Conservation (phyloP, 2,113 vertebrate species). For the Gambusia holbrooki region DNA sequence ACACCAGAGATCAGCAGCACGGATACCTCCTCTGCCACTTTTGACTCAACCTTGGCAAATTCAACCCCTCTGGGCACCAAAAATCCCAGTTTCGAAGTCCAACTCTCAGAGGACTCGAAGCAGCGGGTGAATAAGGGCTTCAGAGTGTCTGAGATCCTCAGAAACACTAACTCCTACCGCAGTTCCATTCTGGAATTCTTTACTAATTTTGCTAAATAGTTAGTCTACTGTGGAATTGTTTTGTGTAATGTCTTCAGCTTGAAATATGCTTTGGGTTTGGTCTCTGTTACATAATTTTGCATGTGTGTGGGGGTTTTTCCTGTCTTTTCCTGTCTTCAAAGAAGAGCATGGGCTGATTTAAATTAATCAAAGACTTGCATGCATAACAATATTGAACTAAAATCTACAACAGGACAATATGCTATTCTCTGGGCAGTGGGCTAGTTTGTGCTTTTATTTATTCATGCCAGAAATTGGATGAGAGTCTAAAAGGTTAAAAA, state of each 20-base stretch:
- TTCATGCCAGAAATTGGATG: slow-evolving; percentile 33
- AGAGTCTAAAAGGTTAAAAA: slow-evolving; percentile 29
- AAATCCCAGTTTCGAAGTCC: slow-evolving; percentile 84
- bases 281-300: slow-evolving; percentile 34
- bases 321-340: slow-evolving; percentile 52
- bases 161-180: slow-evolving; percentile 70
- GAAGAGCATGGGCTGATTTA: slow-evolving; percentile 39
- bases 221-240: slow-evolving; percentile 27
- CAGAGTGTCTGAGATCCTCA: slow-evolving; percentile 85
- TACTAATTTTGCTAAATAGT: slow-evolving; percentile 78
- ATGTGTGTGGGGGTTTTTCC: neutral
- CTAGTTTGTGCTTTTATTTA: slow-evolving; percentile 34
- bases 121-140: slow-evolving; percentile 91
- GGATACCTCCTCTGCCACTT: slow-evolving; percentile 82
- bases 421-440: slow-evolving; percentile 44
- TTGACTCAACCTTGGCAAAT: slow-evolving; percentile 80
- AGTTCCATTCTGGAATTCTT: slow-evolving; percentile 77
- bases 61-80: slow-evolving; percentile 83
- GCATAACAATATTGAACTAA: slow-evolving; percentile 46
- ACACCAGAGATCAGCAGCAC: slow-evolving; percentile 85
- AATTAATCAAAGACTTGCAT: slow-evolving; percentile 56
- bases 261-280: slow-evolving; percentile 50
- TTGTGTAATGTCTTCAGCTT: slow-evolving; percentile 32
- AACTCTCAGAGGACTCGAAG: slow-evolving; percentile 87
- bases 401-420: slow-evolving; percentile 34